Evolutionary conservation across 2,113 vertebrate species (phyloP).

Genomic region (Saiga tatarica): DNA sequence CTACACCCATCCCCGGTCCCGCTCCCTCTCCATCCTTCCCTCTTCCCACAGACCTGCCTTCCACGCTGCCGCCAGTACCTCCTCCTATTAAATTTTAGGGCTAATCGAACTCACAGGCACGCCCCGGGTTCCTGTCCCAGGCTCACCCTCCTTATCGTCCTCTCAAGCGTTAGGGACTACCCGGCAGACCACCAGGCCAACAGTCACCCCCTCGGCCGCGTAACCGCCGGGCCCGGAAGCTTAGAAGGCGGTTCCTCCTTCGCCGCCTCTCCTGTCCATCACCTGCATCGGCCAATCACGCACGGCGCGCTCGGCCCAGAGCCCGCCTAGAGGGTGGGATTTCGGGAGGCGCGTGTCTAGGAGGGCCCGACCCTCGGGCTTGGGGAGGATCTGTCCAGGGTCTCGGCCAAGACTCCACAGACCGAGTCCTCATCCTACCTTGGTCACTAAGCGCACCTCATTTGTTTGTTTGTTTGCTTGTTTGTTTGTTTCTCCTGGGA

Average conservation of each 20-base stretch:
- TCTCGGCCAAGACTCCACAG: fast-evolving
- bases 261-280: neutral
- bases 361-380: fast-evolving
- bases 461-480: too few species aligned
- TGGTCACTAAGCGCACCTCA: neutral
- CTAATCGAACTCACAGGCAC: neutral
- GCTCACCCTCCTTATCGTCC: neutral
- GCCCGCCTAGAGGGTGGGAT: neutral
- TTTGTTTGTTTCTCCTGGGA: neutral
- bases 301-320: fast-evolving
- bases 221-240: slow-evolving; percentile 39
- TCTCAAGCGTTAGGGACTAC: fast-evolving
- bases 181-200: neutral
- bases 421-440: too few species aligned
- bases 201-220: neutral
- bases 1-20: neutral
- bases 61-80: neutral
- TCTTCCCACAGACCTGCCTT: neutral
- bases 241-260: neutral
- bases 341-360: fast-evolving
- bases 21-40: neutral
- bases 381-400: neutral
- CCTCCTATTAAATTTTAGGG: neutral
- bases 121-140: neutral
- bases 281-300: neutral